These are phyloP conservation scores for Halcyon malimbica DNA, from an alignment of 2,113 vertebrate species.

Conservation along the genomic window DNA sequence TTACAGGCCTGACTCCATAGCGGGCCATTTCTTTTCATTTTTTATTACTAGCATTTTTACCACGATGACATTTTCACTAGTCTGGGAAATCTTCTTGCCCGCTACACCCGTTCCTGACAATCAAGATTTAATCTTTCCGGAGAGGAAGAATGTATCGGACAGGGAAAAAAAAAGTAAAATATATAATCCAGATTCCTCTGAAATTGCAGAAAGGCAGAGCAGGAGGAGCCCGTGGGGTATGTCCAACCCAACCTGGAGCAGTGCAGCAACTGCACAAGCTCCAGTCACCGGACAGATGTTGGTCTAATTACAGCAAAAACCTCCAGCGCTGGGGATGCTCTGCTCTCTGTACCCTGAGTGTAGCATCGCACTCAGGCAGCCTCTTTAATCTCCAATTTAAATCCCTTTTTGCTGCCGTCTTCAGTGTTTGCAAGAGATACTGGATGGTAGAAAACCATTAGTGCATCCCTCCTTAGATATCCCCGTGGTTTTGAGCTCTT, in stretches of 20 bases:
- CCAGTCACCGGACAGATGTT: rapidly evolving
- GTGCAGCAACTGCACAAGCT: background rate
- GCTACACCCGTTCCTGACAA: background rate
- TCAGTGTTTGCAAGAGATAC: background rate
- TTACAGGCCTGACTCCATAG: background rate
- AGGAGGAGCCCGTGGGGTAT: background rate
- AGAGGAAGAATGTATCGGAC: background rate
- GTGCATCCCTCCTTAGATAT: background rate
- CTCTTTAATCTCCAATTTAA: constrained; percentile 3
- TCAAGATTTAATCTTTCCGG: constrained; percentile 13
- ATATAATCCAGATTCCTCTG: background rate
- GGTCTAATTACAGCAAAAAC: background rate
- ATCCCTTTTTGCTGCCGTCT: background rate
- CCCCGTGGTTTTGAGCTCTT: background rate
- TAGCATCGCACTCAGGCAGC: background rate
- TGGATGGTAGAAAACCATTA: background rate
- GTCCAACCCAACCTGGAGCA: background rate
- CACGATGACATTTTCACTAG: constrained; percentile 26
- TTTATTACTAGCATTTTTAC: constrained; percentile 20
- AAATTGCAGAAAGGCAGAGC: background rate
- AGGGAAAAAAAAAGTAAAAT: too few species aligned
- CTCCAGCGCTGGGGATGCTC: background rate
- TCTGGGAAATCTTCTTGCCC: background rate
- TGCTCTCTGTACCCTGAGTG: background rate
- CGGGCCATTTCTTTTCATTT: background rate